Evolutionary conservation across 2,888 invertebrate genomes (phyloP).

Genomic region (Anticlea derivata): DNA sequence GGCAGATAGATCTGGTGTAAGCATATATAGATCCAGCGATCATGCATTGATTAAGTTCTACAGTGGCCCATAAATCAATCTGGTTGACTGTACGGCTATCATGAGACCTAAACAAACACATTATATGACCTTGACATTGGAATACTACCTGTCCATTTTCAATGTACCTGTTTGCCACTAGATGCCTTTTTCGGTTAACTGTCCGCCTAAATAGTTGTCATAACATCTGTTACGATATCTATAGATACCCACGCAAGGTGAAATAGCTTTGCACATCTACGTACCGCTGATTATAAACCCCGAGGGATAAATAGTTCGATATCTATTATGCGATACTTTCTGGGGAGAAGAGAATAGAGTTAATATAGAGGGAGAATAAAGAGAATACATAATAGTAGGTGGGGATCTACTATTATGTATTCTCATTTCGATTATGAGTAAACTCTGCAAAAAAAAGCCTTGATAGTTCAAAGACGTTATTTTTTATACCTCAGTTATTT

Average conservation of each 20-base stretch:
- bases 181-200: constrained; percentile 23
- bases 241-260: constrained; percentile 16
- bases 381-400: too few species aligned
- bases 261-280: not conserved
- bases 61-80: too few species aligned
- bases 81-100: too few species aligned
- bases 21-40: too few species aligned
- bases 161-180: constrained; percentile 20
- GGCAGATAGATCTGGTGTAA: too few species aligned
- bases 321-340: too few species aligned
- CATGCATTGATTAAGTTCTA: too few species aligned
- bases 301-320: too few species aligned
- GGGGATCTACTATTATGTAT: too few species aligned
- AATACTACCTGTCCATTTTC: constrained; percentile 22
- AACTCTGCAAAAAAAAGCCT: constrained; percentile 42
- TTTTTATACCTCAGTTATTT: constrained; percentile 31
- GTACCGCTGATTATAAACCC: too few species aligned
- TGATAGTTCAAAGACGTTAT: constrained; percentile 69
- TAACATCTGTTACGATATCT: constrained; percentile 23
- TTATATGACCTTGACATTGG: constrained; percentile 32
- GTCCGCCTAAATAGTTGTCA: constrained; percentile 30
- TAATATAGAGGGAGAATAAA: too few species aligned
- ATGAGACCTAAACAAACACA: not conserved
- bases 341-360: too few species aligned
- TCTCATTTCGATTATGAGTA: not conserved